Evolutionary conservation across 2,888 invertebrate species (phyloP), one percentile per base, ranked within the genome.

Genomic region (Synanthedon vespiformis): DNA sequence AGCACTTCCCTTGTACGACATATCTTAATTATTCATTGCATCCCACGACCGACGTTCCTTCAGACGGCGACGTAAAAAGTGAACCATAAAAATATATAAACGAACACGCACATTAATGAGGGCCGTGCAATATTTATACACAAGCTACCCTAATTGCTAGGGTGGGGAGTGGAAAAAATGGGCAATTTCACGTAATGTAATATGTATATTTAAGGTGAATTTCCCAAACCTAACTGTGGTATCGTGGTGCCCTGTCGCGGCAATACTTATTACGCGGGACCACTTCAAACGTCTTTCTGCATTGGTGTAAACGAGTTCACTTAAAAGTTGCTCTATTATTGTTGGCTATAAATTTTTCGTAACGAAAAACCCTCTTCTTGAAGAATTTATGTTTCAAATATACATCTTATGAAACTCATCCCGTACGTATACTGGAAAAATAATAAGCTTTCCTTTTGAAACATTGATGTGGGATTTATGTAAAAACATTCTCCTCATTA

Each of bases 161-260:
- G 88, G 88, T 83, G 86, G 87, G 85, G 86, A 87, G 87, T 85
- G 87, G 82, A 86, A 87, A 88, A 88, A 88, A 87, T 86, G 86
- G 88, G 83, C 87, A 88, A 88, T 88, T 87, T 84, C 81, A 84
- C 86, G 86, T 86, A 86, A 87, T 87, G 83, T 86, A 85, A 87
- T 87, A 86, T 85, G 86, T 86, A 87, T 86, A 85, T 86, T 86
- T 86, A 85, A 84, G 84, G 83, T 78, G 77, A 79, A 76, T 74
- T 77, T 80, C 75, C 77, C 71, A 72, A 81, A 79, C 69, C 70
- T 64, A 60, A 67, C 74, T 72, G 72, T 65, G 80, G 70, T 77
- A 80, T 74, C 82, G 72, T 65, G 80, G 70, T 77, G 79, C 74
- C 82, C 78, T 83, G 85, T 86, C 86, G 84, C 79, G 77, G 76